Conservation (phyloP, 2,797 vertebrate species). For the Holocentrus rufus region DNA sequence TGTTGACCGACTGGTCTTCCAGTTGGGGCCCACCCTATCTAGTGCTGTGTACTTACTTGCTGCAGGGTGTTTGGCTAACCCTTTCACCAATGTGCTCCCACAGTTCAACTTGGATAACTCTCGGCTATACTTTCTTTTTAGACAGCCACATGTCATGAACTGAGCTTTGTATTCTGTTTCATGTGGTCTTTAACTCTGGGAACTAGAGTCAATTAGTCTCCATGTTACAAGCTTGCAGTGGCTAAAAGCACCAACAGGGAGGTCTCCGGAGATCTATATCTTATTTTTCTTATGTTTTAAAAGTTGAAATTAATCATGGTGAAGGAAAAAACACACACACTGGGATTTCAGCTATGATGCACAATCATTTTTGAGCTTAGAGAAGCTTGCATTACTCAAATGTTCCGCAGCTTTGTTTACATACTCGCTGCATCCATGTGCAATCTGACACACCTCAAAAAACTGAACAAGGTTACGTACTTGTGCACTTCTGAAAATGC, state of each 20-base stretch:
- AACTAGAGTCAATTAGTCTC: not conserved
- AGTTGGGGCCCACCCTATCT: too few species aligned
- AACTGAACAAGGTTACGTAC: constrained; percentile 3
- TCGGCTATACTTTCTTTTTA: constrained; percentile 1
- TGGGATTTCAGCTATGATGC: not conserved
- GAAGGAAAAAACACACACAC: not conserved
- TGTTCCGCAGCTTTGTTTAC: not conserved
- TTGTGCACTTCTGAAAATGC: constrained; percentile 19
- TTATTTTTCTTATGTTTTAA: too few species aligned
- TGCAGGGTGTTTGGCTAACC: constrained; percentile 32
- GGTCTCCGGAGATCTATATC: too few species aligned
- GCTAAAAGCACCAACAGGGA: too few species aligned
- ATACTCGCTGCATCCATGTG: constrained; percentile 11
- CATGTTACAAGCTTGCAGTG: not conserved
- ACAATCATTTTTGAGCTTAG: not conserved
- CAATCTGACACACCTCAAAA: constrained; percentile 37
- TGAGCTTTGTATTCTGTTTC: constrained; percentile 13
- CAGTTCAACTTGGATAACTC: constrained; percentile 26
- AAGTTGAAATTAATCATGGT: too few species aligned
- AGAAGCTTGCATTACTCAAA: not conserved
- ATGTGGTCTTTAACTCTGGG: constrained; percentile 6
- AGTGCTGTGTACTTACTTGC: constrained; percentile 4
- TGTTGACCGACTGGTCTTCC: too few species aligned
- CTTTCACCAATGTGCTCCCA: constrained; percentile 33
- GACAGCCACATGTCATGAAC: constrained; percentile 9